Evolutionary conservation across 1,140 invertebrate genomes (phyloP), one percentile per base, ranked within the genome.

Genomic region (Caenorhabditis inopinata): DNA sequence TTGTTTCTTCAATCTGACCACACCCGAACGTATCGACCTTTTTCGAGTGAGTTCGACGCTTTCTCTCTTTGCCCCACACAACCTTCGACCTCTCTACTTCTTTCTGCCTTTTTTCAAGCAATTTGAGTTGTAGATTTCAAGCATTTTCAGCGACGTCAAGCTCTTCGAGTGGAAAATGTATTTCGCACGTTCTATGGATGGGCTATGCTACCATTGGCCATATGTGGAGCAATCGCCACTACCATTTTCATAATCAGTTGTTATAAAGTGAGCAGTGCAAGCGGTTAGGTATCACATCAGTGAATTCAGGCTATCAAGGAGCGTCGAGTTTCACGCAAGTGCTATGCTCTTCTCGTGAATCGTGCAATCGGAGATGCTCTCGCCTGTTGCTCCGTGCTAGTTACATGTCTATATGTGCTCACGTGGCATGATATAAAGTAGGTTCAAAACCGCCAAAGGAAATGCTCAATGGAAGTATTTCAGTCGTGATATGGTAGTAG

Each of bases 321-420:
- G 21, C 83, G 83, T 32, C 32, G 85, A 74, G 86, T 86, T 25
- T 82, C 78, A 47, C 47, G 85, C 35, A 86, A 86, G 80, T 84
- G 84, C 46, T 86, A 86, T 62, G 83, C 87, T 74, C 49, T 86
- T 21, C 79, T 86, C 6, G 35, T 86, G 29, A 86, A 86, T 80
- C 80, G 85, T 48, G 76, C 85, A 12, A 49, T 86, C 18, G 85
- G 85, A 42, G 85, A 86, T 73, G 38, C 86, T 42, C 73, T 87
- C 14, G 76, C 83, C 12, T 87, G 85, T 76, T 45, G 82, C 29
- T 68, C 78, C 0, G 82, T 81, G 27, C 46, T 87, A 27, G 68
- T 79, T 1, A 79, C 76, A 6, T 68, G 82, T 49, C 35, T 18
- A 27, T 87, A 86, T 78, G 82, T 81, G 35, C 18, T 85, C 14